Percentiles rank a stretch among this genome's conserved stretches.
phyloP scores from a whole-genome alignment of 2,113 vertebrate species.

The Nerophis lumbriciformis region DNA sequence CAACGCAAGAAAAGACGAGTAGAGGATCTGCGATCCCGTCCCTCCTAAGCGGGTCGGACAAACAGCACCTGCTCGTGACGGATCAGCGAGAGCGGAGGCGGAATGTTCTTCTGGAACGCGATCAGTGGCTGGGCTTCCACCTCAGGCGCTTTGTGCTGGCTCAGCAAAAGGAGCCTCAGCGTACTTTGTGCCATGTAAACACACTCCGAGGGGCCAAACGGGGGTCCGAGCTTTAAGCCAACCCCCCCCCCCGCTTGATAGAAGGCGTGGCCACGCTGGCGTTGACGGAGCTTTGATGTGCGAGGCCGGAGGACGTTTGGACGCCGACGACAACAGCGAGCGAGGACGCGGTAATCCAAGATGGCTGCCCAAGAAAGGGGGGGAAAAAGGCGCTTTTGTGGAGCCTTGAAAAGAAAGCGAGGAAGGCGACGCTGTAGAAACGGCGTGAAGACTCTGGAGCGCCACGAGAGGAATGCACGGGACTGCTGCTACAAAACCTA shows the following conservation, averaged over 20 bases:
- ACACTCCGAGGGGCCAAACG: conserved; percentile 41
- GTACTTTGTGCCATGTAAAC: conserved; percentile 41
- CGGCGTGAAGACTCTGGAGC: too few relatives aligned
- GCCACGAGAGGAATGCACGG: too few relatives aligned
- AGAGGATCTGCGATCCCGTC: too few relatives aligned
- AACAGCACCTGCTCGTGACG: too few relatives aligned
- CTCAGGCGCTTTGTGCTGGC: conserved; percentile 58
- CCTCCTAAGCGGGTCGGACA: too few relatives aligned
- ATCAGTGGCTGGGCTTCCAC: conserved; percentile 66
- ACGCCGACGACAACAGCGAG: conserved; percentile 72
- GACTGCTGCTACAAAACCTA: too few relatives aligned
- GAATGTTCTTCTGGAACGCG: conserved; percentile 61
- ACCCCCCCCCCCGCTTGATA: conserved; percentile 34
- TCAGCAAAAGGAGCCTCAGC: conserved; percentile 43
- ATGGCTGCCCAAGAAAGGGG: conserved; percentile 64
- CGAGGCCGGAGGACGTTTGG: conserved; percentile 65
- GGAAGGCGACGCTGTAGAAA: conserved; percentile 48
- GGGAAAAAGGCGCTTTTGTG: conserved; percentile 45
- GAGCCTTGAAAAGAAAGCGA: conserved; percentile 41
- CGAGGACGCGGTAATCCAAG: conserved; percentile 73
- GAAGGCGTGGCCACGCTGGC: conserved; percentile 52
- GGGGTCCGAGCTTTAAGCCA: conserved; percentile 18
- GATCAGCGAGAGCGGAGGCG: conserved; percentile 27
- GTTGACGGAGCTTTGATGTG: conserved; percentile 62
- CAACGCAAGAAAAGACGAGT: too few relatives aligned